Conservation (phyloP, 2,888 invertebrate genomes). For the Drosophila koepferae region DNA sequence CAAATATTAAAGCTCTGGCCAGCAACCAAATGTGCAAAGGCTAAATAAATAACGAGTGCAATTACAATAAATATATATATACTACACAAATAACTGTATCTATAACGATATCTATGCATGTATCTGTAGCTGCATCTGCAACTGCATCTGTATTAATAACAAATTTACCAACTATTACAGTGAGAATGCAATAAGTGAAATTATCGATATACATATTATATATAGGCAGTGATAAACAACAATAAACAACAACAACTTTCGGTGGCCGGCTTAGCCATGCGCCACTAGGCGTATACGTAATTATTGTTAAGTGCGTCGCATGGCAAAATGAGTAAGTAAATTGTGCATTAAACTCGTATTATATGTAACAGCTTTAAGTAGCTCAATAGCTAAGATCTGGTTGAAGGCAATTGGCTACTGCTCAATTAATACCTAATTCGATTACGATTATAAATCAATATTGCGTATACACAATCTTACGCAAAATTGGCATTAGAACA, state of each 20-base stretch:
- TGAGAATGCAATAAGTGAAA: slow-evolving; percentile 21
- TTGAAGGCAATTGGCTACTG: slow-evolving; percentile 21
- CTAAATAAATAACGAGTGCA: slow-evolving; percentile 41
- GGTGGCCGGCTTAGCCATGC: slow-evolving; percentile 46
- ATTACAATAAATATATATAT: slow-evolving; percentile 16
- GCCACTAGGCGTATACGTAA: slow-evolving; percentile 71
- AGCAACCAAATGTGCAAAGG: slow-evolving; percentile 31
- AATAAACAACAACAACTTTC: slow-evolving; percentile 33
- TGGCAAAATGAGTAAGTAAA: slow-evolving; percentile 68
- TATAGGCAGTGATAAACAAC: slow-evolving; percentile 12
- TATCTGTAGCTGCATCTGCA: neutral
- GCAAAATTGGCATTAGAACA: slow-evolving; percentile 13
- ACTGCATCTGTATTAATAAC: slow-evolving; percentile 31
- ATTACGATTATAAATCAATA: slow-evolving; percentile 42
- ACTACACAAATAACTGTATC: neutral
- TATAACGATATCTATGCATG: neutral
- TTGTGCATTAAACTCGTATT: neutral
- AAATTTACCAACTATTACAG: slow-evolving; percentile 29
- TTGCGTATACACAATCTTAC: slow-evolving; percentile 52
- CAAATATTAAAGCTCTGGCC: slow-evolving; percentile 33
- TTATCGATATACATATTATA: slow-evolving; percentile 12
- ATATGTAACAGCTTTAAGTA: neutral
- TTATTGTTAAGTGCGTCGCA: slow-evolving; percentile 32
- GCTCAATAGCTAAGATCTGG: neutral
- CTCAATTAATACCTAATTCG: slow-evolving; percentile 59